A percentile compares a stretch with the other conserved stretches of the same genome.
Conservation (phyloP, 2,888 invertebrate species). For the Stramonita haemastoma region DNA sequence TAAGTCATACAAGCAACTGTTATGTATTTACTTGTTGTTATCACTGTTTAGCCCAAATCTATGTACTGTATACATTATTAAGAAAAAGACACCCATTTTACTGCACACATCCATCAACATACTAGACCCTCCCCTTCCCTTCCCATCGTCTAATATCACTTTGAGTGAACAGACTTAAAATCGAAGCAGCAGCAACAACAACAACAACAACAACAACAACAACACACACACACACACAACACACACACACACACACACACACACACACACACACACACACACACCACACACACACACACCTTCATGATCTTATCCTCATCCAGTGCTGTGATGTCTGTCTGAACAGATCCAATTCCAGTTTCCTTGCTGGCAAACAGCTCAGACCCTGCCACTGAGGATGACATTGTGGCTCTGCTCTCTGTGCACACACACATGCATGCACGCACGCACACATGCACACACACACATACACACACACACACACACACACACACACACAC, state of each 20-base stretch:
- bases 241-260: not conserved
- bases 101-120: not conserved
- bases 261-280: constrained; percentile 7
- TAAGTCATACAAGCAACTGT: no score
- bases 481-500: no score
- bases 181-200: no score
- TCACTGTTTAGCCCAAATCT: no score
- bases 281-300: constrained; percentile 53
- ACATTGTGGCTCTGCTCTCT: constrained; percentile 69
- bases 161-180: no score
- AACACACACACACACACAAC: not conserved
- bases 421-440: not conserved
- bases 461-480: no score
- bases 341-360: constrained; percentile 56
- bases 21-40: no score
- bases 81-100: no score
- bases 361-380: constrained; percentile 63
- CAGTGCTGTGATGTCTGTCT: constrained; percentile 54
- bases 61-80: no score
- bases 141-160: no score
- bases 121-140: no score
- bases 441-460: not conserved
- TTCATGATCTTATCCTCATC: constrained; percentile 68
- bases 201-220: not conserved
- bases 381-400: constrained; percentile 67